Conservation (phyloP, 2,113 vertebrate species). For the Corvus moneduloides region DNA sequence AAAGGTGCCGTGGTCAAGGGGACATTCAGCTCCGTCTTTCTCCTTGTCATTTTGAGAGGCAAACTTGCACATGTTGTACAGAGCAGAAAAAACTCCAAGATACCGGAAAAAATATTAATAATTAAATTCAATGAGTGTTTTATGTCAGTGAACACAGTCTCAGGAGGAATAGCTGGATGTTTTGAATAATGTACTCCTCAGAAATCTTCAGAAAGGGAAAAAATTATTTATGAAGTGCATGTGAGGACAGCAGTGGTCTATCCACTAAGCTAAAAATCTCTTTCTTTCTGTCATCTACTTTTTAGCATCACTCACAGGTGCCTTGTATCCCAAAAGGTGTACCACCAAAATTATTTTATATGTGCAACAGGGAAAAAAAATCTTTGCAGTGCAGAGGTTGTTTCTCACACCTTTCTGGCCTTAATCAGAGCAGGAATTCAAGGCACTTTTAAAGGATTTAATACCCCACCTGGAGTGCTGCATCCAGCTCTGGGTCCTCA, state of each 20-base stretch:
- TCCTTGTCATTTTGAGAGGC: background rate
- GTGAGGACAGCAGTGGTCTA: background rate
- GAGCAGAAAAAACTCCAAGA: background rate
- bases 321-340: background rate
- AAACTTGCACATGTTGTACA: background rate
- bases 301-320: background rate
- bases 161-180: background rate
- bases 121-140: background rate
- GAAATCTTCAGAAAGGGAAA: background rate
- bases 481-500: background rate
- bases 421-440: background rate
- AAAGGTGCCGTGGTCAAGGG: background rate
- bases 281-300: background rate
- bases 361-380: background rate
- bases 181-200: constrained; percentile 4
- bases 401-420: background rate
- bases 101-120: background rate
- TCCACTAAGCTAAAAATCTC: background rate
- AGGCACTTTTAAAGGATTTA: background rate
- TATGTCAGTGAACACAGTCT: background rate
- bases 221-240: constrained; percentile 21
- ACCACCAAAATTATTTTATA: background rate
- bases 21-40: background rate
- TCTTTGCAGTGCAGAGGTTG: background rate
- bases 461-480: background rate